Percentiles rank a stretch among this genome's conserved stretches.
Evolutionary conservation across 2,888 invertebrate genomes (phyloP).

Genomic region (Malthinus flaveolus): DNA sequence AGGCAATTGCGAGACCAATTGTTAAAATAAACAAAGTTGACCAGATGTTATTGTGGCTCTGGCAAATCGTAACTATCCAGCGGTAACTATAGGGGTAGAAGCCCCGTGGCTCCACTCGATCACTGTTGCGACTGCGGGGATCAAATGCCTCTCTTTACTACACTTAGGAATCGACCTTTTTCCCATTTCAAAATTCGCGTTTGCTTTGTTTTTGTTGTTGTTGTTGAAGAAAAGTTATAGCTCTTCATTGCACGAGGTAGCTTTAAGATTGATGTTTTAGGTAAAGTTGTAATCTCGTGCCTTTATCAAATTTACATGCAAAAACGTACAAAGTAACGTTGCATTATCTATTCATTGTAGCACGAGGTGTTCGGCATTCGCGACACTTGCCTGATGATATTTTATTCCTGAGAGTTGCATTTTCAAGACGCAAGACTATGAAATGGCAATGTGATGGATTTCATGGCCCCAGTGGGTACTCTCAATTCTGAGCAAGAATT

Average conservation of each 20-base stretch:
- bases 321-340: conserved; percentile 39
- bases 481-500: conserved; percentile 51
- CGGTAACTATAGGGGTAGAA: conserved; percentile 44
- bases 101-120: conserved; percentile 48
- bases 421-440: conserved; percentile 44
- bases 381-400: conserved; percentile 46
- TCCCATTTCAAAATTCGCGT: conserved; percentile 33
- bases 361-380: conserved; percentile 36
- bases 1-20: conserved; percentile 46
- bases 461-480: conserved; percentile 52
- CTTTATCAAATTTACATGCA: conserved; percentile 38
- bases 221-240: conserved; percentile 38
- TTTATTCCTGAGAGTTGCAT: conserved; percentile 41
- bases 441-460: conserved; percentile 54
- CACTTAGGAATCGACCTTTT: conserved; percentile 31
- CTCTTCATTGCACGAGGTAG: conserved; percentile 32
- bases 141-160: conserved; percentile 35
- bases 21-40: conserved; percentile 47
- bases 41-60: conserved; percentile 44
- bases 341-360: conserved; percentile 48
- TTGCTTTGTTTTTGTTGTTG: conserved; percentile 31
- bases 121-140: conserved; percentile 43
- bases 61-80: conserved; percentile 48
- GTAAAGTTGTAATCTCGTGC: conserved; percentile 16
- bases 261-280: conserved; percentile 32